Evolutionary conservation across 1,140 invertebrate species (phyloP).

Genomic region (Drosophila auraria): DNA sequence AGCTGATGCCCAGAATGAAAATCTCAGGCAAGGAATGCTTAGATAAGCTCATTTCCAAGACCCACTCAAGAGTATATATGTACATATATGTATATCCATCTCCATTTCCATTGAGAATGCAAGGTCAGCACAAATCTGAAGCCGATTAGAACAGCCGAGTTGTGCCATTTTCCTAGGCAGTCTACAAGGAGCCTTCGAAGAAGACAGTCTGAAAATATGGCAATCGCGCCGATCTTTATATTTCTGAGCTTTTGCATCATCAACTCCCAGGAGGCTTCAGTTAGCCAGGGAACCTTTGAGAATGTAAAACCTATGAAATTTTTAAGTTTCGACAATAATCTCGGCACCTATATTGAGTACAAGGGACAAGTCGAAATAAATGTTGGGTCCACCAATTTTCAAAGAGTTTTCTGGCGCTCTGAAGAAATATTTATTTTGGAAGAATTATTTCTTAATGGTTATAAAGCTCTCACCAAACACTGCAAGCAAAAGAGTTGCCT

Average conservation of each 20-base stretch:
- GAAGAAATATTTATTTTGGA: background rate
- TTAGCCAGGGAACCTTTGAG: background rate
- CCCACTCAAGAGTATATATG: background rate
- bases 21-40: no score
- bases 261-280: background rate
- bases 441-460: background rate
- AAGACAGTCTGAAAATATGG: background rate
- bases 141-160: background rate
- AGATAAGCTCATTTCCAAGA: no score
- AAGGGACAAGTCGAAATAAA: background rate
- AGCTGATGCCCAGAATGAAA: no score
- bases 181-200: background rate
- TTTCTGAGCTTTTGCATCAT: background rate
- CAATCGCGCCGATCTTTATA: background rate
- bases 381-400: no score
- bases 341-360: conserved; percentile 8
- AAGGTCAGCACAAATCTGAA: background rate
- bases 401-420: background rate
- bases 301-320: background rate
- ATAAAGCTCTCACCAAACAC: background rate
- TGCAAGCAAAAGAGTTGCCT: no score
- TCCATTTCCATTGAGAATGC: background rate
- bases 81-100: background rate
- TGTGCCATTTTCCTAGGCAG: background rate
- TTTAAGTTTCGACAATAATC: background rate